Percentiles rank a stretch among this genome's conserved stretches.
Conservation (phyloP, 2,113 vertebrate genomes). For the Mesoclemmys tuberculata region DNA sequence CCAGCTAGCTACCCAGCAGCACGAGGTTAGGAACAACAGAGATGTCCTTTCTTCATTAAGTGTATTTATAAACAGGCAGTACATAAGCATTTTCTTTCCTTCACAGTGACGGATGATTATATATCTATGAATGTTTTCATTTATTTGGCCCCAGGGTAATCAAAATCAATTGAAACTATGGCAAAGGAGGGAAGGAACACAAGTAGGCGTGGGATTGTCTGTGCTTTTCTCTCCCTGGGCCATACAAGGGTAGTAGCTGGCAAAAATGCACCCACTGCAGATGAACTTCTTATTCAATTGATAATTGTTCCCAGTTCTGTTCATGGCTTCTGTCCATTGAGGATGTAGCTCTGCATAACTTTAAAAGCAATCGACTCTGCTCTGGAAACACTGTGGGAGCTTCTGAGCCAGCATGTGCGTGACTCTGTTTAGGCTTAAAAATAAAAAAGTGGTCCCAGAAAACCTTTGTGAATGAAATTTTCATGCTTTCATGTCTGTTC, state of each 20-base stretch:
- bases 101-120: slow-evolving; percentile 77
- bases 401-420: slow-evolving; percentile 68
- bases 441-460: slow-evolving; percentile 63
- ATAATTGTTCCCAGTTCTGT: slow-evolving; percentile 81
- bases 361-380: slow-evolving; percentile 57
- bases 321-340: slow-evolving; percentile 75
- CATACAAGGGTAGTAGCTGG: slow-evolving; percentile 63
- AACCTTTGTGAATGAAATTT: slow-evolving; percentile 69
- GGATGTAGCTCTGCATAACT: slow-evolving; percentile 59
- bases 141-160: slow-evolving; percentile 83
- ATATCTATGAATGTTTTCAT: slow-evolving; percentile 81
- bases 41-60: slow-evolving; percentile 72
- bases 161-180: slow-evolving; percentile 79
- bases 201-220: slow-evolving; percentile 69
- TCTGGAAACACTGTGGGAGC: slow-evolving; percentile 63
- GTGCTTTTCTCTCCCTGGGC: slow-evolving; percentile 22
- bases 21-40: slow-evolving; percentile 13
- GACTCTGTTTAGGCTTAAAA: slow-evolving; percentile 66
- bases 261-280: slow-evolving; percentile 42
- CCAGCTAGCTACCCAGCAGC: slow-evolving; percentile 12
- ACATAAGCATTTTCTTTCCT: slow-evolving; percentile 76
- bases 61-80: slow-evolving; percentile 74
- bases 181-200: slow-evolving; percentile 72
- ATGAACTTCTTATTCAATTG: slow-evolving; percentile 61
- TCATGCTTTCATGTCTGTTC: slow-evolving; percentile 76